Percentiles rank a stretch among this genome's conserved stretches.
Conservation (phyloP, 2,888 invertebrate species). For the Incurvaria masculella region DNA sequence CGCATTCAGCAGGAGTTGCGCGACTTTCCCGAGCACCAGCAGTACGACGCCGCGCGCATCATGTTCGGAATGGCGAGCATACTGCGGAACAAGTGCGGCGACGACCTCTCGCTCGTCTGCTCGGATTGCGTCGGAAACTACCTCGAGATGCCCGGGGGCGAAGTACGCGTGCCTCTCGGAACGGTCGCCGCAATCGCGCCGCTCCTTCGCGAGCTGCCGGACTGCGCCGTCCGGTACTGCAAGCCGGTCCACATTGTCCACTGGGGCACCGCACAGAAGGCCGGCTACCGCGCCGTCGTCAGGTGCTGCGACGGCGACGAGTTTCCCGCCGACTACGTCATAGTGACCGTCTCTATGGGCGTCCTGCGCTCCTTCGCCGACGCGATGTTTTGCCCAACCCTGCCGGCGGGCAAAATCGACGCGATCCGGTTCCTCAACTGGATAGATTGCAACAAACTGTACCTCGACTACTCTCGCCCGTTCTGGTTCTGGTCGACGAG, state of each 20-base stretch:
- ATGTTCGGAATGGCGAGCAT: constrained; percentile 64
- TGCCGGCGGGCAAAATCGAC: constrained; percentile 66
- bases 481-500: constrained; percentile 71
- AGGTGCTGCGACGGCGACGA: constrained; percentile 66
- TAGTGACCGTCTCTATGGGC: constrained; percentile 74
- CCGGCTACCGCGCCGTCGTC: constrained; percentile 52
- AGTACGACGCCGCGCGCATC: constrained; percentile 64
- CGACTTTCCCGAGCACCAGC: constrained; percentile 62
- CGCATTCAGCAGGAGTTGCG: constrained; percentile 67
- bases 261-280: constrained; percentile 60
- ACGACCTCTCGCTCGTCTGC: constrained; percentile 57
- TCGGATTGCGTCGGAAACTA: constrained; percentile 57
- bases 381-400: constrained; percentile 65
- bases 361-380: constrained; percentile 63
- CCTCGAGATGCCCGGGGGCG: constrained; percentile 51
- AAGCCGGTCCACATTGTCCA: constrained; percentile 68
- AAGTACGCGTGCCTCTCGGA: constrained; percentile 62
- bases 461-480: constrained; percentile 68
- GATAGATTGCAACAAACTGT: constrained; percentile 74
- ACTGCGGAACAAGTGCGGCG: constrained; percentile 61
- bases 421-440: constrained; percentile 67
- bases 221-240: constrained; percentile 60
- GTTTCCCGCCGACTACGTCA: constrained; percentile 73
- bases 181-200: constrained; percentile 64
- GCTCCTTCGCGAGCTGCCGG: constrained; percentile 61